Conservation (phyloP, 2,113 vertebrate genomes). For the Zapornia atra region DNA sequence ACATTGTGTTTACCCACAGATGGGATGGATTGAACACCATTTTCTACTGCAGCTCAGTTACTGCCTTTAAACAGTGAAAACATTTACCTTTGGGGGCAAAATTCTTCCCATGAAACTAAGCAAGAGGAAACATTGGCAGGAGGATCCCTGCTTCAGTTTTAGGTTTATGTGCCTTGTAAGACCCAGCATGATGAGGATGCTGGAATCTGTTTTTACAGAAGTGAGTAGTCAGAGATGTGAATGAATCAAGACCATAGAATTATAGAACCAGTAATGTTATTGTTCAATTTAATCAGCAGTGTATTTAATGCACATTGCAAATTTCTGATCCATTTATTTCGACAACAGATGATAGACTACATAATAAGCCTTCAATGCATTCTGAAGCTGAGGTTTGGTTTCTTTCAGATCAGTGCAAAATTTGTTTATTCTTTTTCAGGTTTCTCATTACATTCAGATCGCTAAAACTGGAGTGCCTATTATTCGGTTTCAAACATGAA, state of each 20-base stretch:
- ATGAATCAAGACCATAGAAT: neutral
- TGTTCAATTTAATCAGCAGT: neutral
- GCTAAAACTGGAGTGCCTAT: neutral
- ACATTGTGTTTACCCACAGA: neutral
- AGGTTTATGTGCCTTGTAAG: neutral
- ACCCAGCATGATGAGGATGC: neutral
- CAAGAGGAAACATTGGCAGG: neutral
- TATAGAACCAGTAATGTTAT: neutral
- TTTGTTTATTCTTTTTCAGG: neutral
- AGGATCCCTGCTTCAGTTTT: neutral
- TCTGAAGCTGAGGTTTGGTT: neutral
- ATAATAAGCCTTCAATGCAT: neutral
- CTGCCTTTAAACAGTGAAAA: slow-evolving; percentile 9
- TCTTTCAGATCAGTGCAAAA: neutral
- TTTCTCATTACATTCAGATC: neutral
- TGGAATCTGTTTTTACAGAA: neutral
- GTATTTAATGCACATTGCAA: neutral
- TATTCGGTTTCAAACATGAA: neutral
- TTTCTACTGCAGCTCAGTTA: neutral
- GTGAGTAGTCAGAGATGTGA: neutral
- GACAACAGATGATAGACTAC: neutral
- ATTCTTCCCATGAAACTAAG: neutral
- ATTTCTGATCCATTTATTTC: neutral
- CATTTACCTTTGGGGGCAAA: neutral
- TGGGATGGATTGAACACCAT: neutral